Evolutionary conservation across 2,888 invertebrate species (phyloP).

Genomic region (Ferrisia virgata): DNA sequence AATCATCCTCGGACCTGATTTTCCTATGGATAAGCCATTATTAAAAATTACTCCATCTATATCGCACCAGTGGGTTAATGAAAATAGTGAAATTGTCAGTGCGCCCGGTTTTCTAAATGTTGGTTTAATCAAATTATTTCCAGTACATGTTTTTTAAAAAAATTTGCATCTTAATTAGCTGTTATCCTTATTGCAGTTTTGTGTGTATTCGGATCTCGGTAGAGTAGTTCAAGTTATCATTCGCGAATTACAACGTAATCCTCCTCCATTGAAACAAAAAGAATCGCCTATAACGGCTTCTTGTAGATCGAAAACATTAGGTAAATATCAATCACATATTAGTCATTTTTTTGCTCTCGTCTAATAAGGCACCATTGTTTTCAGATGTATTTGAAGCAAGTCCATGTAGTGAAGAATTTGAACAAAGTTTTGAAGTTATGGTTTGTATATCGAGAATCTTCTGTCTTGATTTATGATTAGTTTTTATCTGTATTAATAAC

Average conservation of each 20-base stretch:
- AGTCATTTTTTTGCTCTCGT: background rate
- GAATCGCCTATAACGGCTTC: constrained; percentile 20
- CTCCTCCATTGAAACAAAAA: constrained; percentile 54
- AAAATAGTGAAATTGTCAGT: constrained; percentile 66
- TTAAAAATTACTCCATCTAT: constrained; percentile 66
- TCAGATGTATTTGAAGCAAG: constrained; percentile 13
- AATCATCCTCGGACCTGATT: constrained; percentile 66
- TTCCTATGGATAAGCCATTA: constrained; percentile 72
- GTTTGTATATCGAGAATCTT: constrained; percentile 24
- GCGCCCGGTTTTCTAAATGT: constrained; percentile 75
- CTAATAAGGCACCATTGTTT: background rate
- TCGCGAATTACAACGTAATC: constrained; percentile 70
- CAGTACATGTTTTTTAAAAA: background rate
- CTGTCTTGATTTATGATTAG: constrained; percentile 30
- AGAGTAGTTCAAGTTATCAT: constrained; percentile 77
- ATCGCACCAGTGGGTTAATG: constrained; percentile 70
- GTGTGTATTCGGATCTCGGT: constrained; percentile 74
- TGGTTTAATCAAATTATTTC: constrained; percentile 50
- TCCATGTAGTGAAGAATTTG: constrained; percentile 23
- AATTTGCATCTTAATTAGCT: background rate
- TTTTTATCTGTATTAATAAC: constrained; percentile 52
- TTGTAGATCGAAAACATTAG: background rate
- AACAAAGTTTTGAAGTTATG: constrained; percentile 43
- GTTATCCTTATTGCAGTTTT: constrained; percentile 57
- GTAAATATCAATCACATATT: background rate